phyloP scores from a whole-genome alignment of 2,888 invertebrate genomes.

The Diarsia mendica region DNA sequence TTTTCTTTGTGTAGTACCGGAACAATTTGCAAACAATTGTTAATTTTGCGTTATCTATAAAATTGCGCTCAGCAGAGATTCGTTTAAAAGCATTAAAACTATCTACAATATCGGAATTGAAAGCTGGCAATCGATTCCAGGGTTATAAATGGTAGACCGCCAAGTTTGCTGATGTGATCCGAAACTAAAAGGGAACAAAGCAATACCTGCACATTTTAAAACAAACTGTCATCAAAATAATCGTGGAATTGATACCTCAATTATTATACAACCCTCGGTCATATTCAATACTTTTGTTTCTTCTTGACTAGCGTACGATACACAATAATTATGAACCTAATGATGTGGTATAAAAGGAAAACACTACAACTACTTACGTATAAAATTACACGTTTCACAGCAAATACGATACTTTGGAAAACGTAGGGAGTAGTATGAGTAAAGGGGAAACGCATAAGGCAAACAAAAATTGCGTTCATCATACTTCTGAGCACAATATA shows the following conservation, averaged over 20 bases:
- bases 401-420: conserved; percentile 3
- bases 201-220: background rate
- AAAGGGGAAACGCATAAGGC: background rate
- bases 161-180: background rate
- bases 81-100: conserved; percentile 4
- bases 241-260: background rate
- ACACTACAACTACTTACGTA: background rate
- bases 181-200: background rate
- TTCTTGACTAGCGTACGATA: background rate
- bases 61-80: background rate
- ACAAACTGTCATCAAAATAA: background rate
- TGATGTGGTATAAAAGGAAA: background rate
- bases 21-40: background rate
- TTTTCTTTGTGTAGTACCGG: background rate
- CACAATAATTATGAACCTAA: conserved; percentile 6
- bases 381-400: conserved; percentile 8
- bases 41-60: background rate
- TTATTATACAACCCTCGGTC: background rate
- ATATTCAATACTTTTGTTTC: background rate
- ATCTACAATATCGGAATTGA: background rate
- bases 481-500: conserved; percentile 13
- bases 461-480: background rate
- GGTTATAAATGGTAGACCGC: background rate
- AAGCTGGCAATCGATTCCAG: conserved; percentile 5
- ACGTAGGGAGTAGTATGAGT: conserved; percentile 2